A percentile compares a stretch with the other conserved stretches of the same genome.
These are phyloP conservation scores for Plectropomus leopardus DNA, from an alignment of 2,113 vertebrate genomes.

Conservation along the genomic window DNA sequence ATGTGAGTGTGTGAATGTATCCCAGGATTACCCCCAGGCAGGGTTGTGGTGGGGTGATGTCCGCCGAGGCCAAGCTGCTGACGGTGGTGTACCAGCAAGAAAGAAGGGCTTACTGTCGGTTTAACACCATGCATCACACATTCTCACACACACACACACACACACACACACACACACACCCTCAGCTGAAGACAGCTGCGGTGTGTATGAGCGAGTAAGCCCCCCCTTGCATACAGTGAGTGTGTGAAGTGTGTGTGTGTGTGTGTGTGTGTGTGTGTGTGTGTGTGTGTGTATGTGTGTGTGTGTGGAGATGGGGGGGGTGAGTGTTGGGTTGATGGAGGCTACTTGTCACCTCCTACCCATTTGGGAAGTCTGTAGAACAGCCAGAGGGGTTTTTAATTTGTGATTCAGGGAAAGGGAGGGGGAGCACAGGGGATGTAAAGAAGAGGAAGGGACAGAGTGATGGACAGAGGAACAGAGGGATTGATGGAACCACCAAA, in stretches of 20 bases:
- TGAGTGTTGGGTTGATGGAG: slow-evolving; percentile 49
- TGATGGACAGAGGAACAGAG: background rate
- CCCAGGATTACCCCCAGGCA: slow-evolving; percentile 50
- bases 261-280: slow-evolving; percentile 2
- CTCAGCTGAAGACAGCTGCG: slow-evolving; percentile 13
- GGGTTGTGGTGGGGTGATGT: slow-evolving; percentile 56
- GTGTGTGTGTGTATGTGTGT: slow-evolving; percentile 2
- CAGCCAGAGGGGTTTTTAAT: slow-evolving; percentile 59
- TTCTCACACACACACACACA: slow-evolving; percentile 10
- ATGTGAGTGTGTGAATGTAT: background rate
- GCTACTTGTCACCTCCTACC: slow-evolving; percentile 58
- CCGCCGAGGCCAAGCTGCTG: slow-evolving; percentile 48
- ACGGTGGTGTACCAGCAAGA: slow-evolving; percentile 24
- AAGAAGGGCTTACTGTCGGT: slow-evolving; percentile 51
- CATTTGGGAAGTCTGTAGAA: slow-evolving; percentile 47
- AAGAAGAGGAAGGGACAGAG: background rate
- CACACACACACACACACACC: slow-evolving; percentile 14
- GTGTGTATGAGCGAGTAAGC: slow-evolving; percentile 19
- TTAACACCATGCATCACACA: slow-evolving; percentile 33
- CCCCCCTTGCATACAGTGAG: background rate
- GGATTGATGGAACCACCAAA: background rate
- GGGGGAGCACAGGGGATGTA: background rate
- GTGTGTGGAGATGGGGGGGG: slow-evolving; percentile 8
- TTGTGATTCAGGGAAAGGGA: slow-evolving; percentile 15
- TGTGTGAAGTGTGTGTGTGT: slow-evolving; percentile 6